These are phyloP conservation scores for Scomberomorus guttatus DNA, from an alignment of 2,797 vertebrate genomes.

Conservation along the genomic window DNA sequence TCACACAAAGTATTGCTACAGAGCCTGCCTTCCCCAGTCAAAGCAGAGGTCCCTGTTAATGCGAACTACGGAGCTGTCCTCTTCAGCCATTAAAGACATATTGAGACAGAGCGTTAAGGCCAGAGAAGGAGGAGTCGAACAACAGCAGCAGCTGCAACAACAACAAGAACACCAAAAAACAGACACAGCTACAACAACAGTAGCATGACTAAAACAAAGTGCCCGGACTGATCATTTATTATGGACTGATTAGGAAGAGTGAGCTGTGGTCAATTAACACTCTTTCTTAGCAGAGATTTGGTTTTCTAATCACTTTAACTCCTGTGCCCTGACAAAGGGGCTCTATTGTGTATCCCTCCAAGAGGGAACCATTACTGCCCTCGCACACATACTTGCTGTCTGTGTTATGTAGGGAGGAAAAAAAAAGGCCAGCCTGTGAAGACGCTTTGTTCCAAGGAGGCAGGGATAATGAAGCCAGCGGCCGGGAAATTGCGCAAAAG, in stretches of 20 bases:
- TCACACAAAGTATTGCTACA: slow-evolving; percentile 16
- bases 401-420: slow-evolving; percentile 75
- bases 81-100: slow-evolving; percentile 71
- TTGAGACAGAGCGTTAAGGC: slow-evolving; percentile 68
- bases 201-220: slow-evolving; percentile 74
- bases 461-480: slow-evolving; percentile 89
- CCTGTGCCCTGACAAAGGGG: slow-evolving; percentile 85
- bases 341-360: slow-evolving; percentile 85
- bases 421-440: slow-evolving; percentile 84
- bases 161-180: slow-evolving; percentile 61
- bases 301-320: slow-evolving; percentile 91
- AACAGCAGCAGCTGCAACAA: slow-evolving; percentile 71
- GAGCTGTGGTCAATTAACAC: slow-evolving; percentile 89
- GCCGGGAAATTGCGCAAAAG: slow-evolving; percentile 90
- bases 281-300: slow-evolving; percentile 86
- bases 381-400: slow-evolving; percentile 83
- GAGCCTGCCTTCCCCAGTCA: slow-evolving; percentile 10
- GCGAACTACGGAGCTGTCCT: slow-evolving; percentile 37
- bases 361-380: slow-evolving; percentile 82
- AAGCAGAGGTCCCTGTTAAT: slow-evolving; percentile 52
- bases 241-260: slow-evolving; percentile 82
- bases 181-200: slow-evolving; percentile 68
- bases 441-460: slow-evolving; percentile 91
- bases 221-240: slow-evolving; percentile 79
- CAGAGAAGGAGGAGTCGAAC: slow-evolving; percentile 62